These are phyloP conservation scores for Balanococcus diminutus DNA, from an alignment of 2,888 invertebrate genomes.

Conservation along the genomic window DNA sequence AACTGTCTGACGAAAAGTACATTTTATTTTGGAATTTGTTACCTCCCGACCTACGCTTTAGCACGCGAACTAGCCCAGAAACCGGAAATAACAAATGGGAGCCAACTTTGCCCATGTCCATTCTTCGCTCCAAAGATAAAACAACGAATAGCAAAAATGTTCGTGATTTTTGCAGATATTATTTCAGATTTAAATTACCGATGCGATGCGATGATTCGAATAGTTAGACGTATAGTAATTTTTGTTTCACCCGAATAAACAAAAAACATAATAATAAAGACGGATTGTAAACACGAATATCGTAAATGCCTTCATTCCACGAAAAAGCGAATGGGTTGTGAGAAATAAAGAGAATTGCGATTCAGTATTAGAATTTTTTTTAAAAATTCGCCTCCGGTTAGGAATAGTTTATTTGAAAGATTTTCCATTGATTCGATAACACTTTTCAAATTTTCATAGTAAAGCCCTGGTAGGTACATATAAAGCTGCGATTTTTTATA, in stretches of 20 bases:
- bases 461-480: no score
- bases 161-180: neutral
- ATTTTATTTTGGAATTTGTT: slow-evolving; percentile 20
- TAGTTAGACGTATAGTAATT: neutral
- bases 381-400: neutral
- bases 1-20: neutral
- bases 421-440: neutral
- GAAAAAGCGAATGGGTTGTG: neutral
- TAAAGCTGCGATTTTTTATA: neutral
- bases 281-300: neutral
- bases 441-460: neutral
- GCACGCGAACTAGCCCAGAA: neutral
- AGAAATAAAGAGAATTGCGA: neutral
- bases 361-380: neutral
- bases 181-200: neutral
- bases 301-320: neutral
- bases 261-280: neutral
- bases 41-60: neutral
- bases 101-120: neutral
- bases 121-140: neutral
- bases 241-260: neutral
- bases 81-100: slow-evolving; percentile 19
- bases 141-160: neutral
- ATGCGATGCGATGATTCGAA: neutral
- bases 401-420: neutral